These are phyloP conservation scores for Myrmophylax atrothorax DNA, from an alignment of 2,113 vertebrate genomes.

Conservation along the genomic window DNA sequence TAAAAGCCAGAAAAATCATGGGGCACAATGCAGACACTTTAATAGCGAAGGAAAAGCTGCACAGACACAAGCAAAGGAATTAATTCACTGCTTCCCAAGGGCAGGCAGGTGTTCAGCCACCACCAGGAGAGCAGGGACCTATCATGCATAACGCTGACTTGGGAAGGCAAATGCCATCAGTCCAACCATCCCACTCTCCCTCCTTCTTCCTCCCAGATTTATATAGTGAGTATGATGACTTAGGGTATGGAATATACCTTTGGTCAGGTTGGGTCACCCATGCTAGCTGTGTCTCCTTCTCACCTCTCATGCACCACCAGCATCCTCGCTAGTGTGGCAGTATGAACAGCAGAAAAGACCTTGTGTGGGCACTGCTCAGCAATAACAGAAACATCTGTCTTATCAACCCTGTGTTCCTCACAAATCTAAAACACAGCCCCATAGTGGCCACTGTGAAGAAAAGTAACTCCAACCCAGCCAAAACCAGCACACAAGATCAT, in stretches of 20 bases:
- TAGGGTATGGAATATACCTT: neutral
- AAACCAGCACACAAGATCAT: neutral
- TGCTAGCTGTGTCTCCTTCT: neutral
- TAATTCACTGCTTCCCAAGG: neutral
- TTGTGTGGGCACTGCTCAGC: neutral
- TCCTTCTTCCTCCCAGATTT: neutral
- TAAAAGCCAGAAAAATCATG: neutral
- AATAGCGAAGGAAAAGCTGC: neutral
- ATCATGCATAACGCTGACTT: too few species aligned
- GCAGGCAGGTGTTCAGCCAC: neutral
- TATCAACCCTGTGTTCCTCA: neutral
- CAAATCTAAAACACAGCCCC: neutral
- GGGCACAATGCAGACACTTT: neutral
- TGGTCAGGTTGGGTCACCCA: neutral
- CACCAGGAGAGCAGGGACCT: neutral
- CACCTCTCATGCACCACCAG: neutral
- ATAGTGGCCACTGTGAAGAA: neutral
- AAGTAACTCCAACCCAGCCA: too few species aligned
- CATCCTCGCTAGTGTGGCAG: fast-evolving
- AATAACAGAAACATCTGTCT: neutral
- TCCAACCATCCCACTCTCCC: neutral
- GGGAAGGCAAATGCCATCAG: neutral
- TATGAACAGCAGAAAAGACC: neutral
- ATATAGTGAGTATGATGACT: neutral
- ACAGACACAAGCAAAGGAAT: neutral